Evolutionary conservation across 2,113 vertebrate genomes (phyloP).

Genomic region (Hippocampus abdominalis): DNA sequence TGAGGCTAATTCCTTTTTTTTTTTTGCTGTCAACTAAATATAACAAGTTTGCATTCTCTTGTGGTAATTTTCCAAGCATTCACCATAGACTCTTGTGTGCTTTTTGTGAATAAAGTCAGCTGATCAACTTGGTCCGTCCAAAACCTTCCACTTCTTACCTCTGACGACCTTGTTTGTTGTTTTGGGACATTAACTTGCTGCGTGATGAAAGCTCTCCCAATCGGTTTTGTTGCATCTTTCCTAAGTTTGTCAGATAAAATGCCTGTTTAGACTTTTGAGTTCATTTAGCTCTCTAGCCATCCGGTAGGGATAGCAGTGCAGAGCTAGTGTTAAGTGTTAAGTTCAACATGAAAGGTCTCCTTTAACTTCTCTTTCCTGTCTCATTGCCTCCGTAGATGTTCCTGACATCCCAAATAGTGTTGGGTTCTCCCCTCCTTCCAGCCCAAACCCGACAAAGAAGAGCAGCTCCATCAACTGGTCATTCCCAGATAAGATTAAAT

Average conservation of each 20-base stretch:
- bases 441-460: slow-evolving; percentile 88
- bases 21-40: too few relatives aligned
- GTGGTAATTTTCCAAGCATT: too few relatives aligned
- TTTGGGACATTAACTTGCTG: too few relatives aligned
- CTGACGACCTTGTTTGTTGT: too few relatives aligned
- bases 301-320: background rate
- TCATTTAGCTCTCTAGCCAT: background rate
- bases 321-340: background rate
- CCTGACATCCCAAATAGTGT: slow-evolving; percentile 52
- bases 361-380: slow-evolving; percentile 26
- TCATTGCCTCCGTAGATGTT: slow-evolving; percentile 54
- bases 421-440: slow-evolving; percentile 83
- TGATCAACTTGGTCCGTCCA: too few relatives aligned
- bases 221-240: too few relatives aligned
- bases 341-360: background rate
- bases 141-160: too few relatives aligned
- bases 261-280: background rate
- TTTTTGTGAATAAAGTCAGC: too few relatives aligned
- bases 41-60: too few relatives aligned
- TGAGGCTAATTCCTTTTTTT: too few relatives aligned
- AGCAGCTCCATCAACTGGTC: slow-evolving; percentile 91
- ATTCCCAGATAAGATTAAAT: slow-evolving; percentile 97
- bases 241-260: background rate
- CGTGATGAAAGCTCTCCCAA: too few relatives aligned
- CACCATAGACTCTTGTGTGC: too few relatives aligned